Evolutionary conservation across 2,797 vertebrate species (phyloP), one percentile per base, ranked within the genome.

Genomic region (Echiichthys vipera): DNA sequence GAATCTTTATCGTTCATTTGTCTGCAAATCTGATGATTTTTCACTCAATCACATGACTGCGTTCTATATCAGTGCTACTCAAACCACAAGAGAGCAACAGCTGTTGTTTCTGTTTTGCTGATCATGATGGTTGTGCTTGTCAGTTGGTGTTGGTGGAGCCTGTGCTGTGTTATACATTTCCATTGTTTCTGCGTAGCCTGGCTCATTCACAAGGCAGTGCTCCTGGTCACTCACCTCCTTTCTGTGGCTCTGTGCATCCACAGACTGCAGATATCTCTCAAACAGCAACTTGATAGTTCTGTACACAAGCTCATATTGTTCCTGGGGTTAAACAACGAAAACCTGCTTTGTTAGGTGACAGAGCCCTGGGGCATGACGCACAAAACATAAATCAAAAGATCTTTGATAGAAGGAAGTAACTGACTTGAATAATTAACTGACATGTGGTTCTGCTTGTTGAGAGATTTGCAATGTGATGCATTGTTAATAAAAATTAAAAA

Each of bases 301-400:
- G 56, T 97, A 97, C 76, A 99, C 98, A 88, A 99, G 88, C 68
- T 95, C 95, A 43, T 99, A 99, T 77, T 99, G 98, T 83, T 98
- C 97, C 98, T 99, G 84, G 14, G n/a, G 25, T 72, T 30, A 67
- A 71, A 82, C 22, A 84, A 70, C 36, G 83, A 73, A 80, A 78
- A 71, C 36, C 20, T 50, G 64, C 56, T 81, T 34, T 71, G 81
- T 90, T 71, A 85, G 66, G 32, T 7, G 45, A 7, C 53, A 46
- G 9, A 9, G 37, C 50, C 36, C 50, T 3, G 14, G 1, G 47
- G 45, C 30, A 59, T 32, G 45, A 77, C 0, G 4, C 25, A 40
- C 0, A 0, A 9, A 73, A 46, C 24, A 24, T n/a, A 29, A 79
- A 42, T 37, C 39, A 49, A 45, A 70, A 65, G 27, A 27, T 22